Percentiles rank a stretch among this genome's conserved stretches.
phyloP scores from a whole-genome alignment of 2,888 invertebrate genomes.

The Beris chalybata region DNA sequence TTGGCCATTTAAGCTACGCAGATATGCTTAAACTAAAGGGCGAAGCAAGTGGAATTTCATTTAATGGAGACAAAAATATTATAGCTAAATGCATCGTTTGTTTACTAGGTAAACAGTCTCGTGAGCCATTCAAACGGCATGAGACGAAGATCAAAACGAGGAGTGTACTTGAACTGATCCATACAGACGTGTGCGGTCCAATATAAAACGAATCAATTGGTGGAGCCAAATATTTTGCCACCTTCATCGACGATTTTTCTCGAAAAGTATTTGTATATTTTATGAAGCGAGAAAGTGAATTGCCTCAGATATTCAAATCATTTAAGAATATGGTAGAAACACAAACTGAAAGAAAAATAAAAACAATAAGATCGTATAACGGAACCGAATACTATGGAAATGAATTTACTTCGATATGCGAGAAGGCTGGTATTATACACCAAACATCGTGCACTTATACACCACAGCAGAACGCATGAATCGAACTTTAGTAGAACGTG shows the following conservation, averaged over 20 bases:
- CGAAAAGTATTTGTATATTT: constrained; percentile 44
- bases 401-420: constrained; percentile 39
- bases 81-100: too few relatives aligned
- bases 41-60: too few relatives aligned
- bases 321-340: too few relatives aligned
- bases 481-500: constrained; percentile 42
- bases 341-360: constrained; percentile 36
- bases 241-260: constrained; percentile 48
- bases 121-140: too few relatives aligned
- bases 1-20: constrained; percentile 39
- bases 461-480: constrained; percentile 43
- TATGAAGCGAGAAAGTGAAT: constrained; percentile 48
- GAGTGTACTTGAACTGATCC: constrained; percentile 38
- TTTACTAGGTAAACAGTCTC: too few relatives aligned
- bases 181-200: constrained; percentile 50
- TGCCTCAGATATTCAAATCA: constrained; percentile 21
- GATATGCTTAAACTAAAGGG: too few relatives aligned
- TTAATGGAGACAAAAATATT: too few relatives aligned
- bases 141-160: too few relatives aligned
- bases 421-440: constrained; percentile 44
- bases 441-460: constrained; percentile 40
- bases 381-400: constrained; percentile 41
- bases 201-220: constrained; percentile 48
- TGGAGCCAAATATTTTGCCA: constrained; percentile 49
- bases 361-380: constrained; percentile 43